Evolutionary conservation across 2,888 invertebrate genomes (phyloP).

Genomic region (Quadroppia sp.): DNA sequence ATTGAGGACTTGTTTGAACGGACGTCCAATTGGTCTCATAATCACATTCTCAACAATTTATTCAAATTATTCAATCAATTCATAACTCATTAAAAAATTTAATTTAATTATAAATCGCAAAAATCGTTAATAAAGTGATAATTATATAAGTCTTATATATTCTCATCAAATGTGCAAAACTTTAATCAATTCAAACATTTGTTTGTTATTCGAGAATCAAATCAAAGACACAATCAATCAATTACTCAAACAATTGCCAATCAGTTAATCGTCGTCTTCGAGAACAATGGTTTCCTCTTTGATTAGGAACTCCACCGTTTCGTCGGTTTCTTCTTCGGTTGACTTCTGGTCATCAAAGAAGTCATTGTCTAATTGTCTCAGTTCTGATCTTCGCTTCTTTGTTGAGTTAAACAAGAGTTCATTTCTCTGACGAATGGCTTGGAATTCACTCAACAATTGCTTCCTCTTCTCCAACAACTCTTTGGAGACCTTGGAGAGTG

Average conservation of each 20-base stretch:
- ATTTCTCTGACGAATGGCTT: slow-evolving; percentile 72
- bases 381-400: slow-evolving; percentile 67
- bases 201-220: not conserved
- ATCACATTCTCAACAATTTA: no score
- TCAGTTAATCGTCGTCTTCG: slow-evolving; percentile 14
- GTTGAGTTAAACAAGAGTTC: slow-evolving; percentile 69
- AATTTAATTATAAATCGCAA: no score
- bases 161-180: no score
- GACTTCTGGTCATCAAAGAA: slow-evolving; percentile 51
- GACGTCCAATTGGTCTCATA: no score
- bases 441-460: slow-evolving; percentile 77
- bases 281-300: slow-evolving; percentile 72
- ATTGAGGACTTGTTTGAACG: no score
- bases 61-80: no score
- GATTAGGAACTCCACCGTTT: slow-evolving; percentile 94
- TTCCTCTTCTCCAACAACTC: slow-evolving; percentile 89
- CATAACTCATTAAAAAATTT: no score
- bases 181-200: no score
- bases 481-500: slow-evolving; percentile 77
- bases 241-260: not conserved
- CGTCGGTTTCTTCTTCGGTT: slow-evolving; percentile 74
- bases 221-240: not conserved
- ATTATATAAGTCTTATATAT: no score
- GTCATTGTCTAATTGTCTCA: slow-evolving; percentile 25
- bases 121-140: no score